Evolutionary conservation across 2,888 invertebrate species (phyloP).

Genomic region (Epirrita christyi): DNA sequence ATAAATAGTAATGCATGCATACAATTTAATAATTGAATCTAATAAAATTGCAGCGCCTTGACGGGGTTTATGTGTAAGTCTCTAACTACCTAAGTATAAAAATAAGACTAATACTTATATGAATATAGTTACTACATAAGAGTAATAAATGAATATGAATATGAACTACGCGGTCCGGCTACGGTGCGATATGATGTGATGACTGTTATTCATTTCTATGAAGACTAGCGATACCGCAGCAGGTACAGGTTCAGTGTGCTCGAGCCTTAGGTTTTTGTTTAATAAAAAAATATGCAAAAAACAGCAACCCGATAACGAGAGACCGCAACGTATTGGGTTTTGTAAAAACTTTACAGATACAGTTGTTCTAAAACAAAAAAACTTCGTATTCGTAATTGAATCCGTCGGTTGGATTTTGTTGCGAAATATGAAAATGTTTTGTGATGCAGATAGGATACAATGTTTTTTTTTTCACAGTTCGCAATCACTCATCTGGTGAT

Average conservation of each 20-base stretch:
- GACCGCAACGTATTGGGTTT: constrained; percentile 38
- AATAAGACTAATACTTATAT: too few species aligned
- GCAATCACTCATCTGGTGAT: constrained; percentile 16
- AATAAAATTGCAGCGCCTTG: too few species aligned
- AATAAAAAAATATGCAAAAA: constrained; percentile 37
- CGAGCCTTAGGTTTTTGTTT: constrained; percentile 39
- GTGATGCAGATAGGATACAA: constrained; percentile 28
- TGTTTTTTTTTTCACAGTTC: constrained; percentile 26
- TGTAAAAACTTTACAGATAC: constrained; percentile 35
- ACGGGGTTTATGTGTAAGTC: too few species aligned
- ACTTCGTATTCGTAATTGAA: constrained; percentile 33
- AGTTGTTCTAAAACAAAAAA: constrained; percentile 31
- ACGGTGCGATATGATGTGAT: background rate
- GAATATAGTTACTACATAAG: too few species aligned
- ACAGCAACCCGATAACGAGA: constrained; percentile 46
- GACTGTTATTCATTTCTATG: background rate
- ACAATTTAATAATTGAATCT: too few species aligned
- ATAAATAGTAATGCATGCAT: too few species aligned
- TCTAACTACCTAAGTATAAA: too few species aligned
- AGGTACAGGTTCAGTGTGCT: background rate
- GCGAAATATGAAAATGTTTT: constrained; percentile 34
- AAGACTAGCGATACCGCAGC: background rate
- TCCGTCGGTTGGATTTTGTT: constrained; percentile 22
- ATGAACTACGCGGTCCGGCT: too few species aligned
- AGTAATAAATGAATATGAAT: too few species aligned